Percentiles rank a stretch among this genome's conserved stretches.
Evolutionary conservation across 2,113 vertebrate species (phyloP).

Genomic region (Athene noctua): DNA sequence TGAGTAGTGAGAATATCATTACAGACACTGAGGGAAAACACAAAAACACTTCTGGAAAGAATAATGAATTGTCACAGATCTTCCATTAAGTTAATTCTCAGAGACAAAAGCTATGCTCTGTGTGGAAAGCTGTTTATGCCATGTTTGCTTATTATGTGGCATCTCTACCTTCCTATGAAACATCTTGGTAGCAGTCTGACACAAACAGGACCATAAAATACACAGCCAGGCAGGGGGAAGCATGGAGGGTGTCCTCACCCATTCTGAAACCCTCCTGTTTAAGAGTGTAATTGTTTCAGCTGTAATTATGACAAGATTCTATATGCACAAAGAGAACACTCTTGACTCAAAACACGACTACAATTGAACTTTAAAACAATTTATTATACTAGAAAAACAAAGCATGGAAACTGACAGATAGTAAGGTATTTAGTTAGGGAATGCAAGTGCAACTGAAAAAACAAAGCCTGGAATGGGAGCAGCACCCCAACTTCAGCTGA

Average conservation of each 20-base stretch:
- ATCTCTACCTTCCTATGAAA: background rate
- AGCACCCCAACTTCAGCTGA: background rate
- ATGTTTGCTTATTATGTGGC: background rate
- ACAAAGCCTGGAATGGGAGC: constrained; percentile 7
- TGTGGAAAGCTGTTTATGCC: background rate
- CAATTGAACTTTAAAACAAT: constrained; percentile 19
- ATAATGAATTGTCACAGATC: background rate
- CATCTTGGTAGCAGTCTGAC: background rate
- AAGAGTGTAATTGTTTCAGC: background rate
- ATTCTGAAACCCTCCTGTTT: background rate
- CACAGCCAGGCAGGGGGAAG: background rate
- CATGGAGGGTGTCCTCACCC: background rate
- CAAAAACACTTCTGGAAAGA: background rate
- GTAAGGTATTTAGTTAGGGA: background rate
- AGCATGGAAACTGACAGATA: background rate
- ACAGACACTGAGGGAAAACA: background rate
- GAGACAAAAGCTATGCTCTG: background rate
- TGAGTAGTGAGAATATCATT: background rate
- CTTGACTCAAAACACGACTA: background rate
- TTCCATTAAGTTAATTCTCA: background rate
- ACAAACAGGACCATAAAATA: background rate
- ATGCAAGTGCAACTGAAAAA: constrained; percentile 42
- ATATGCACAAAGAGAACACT: background rate
- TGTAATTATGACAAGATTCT: background rate
- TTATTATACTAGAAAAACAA: constrained; percentile 7